Evolutionary conservation across 2,797 vertebrate genomes (phyloP).

Genomic region (Bradypus variegatus): DNA sequence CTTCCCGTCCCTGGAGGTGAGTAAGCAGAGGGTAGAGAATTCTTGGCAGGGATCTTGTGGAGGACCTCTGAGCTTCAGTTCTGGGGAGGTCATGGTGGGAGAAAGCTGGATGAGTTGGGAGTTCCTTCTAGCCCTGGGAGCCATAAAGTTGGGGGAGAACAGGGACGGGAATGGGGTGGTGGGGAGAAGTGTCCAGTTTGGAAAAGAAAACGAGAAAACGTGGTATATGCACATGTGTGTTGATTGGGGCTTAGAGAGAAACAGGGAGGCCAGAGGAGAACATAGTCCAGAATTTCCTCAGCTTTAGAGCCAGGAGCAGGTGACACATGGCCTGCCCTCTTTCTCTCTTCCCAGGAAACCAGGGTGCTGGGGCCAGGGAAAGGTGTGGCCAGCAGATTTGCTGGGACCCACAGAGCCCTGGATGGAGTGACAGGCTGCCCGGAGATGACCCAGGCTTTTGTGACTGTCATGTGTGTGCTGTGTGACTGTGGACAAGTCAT

Average conservation of each 20-base stretch:
- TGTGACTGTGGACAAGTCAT: neutral
- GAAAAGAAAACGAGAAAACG: no score
- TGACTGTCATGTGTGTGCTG: neutral
- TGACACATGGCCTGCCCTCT: neutral
- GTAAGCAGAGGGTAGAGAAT: neutral
- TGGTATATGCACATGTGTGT: neutral
- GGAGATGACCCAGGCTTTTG: neutral
- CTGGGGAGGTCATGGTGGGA: neutral
- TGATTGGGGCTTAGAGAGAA: neutral
- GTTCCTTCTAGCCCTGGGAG: neutral
- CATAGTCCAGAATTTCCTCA: neutral
- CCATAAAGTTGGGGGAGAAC: neutral
- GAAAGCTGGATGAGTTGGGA: neutral
- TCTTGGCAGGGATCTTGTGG: neutral
- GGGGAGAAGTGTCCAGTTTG: neutral
- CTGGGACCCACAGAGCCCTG: neutral
- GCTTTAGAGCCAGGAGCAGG: neutral
- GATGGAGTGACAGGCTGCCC: neutral
- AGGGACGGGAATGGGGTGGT: neutral
- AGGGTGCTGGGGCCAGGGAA: neutral
- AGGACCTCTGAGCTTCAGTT: neutral
- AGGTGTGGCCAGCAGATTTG: neutral
- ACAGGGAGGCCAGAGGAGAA: neutral
- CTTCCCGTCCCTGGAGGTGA: neutral
- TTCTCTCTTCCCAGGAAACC: neutral